A percentile compares a stretch with the other conserved stretches of the same genome.
phyloP scores from a whole-genome alignment of 2,888 invertebrate genomes.

The Acleris emargana region DNA sequence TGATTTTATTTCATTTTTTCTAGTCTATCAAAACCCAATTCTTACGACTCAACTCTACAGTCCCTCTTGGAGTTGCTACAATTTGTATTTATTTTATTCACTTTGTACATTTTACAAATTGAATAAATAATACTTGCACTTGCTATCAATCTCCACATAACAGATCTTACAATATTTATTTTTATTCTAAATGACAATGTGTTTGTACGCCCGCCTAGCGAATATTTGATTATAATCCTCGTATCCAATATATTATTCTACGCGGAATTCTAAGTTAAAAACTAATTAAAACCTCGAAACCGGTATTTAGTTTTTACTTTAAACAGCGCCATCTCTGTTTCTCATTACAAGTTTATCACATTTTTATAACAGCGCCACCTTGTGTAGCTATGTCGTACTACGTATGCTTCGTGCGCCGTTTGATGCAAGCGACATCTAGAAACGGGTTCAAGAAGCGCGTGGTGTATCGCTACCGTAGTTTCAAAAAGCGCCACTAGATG shows the following conservation, averaged over 20 bases:
- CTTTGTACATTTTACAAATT: too few relatives aligned
- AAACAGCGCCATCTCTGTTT: conserved; percentile 28
- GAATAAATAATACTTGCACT: too few relatives aligned
- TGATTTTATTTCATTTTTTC: too few relatives aligned
- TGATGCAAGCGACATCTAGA: conserved; percentile 20
- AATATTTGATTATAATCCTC: neutral
- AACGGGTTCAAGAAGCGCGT: neutral
- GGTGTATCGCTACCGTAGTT: neutral
- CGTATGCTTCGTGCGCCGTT: neutral
- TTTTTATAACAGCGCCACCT: conserved; percentile 48
- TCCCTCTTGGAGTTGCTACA: too few relatives aligned
- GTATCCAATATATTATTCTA: too few relatives aligned
- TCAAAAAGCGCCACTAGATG: conserved; percentile 11
- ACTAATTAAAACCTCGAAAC: neutral
- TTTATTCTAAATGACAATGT: too few relatives aligned
- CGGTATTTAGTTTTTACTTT: neutral
- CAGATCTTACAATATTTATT: too few relatives aligned
- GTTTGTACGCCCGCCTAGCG: conserved; percentile 9
- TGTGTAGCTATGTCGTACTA: conserved; percentile 22
- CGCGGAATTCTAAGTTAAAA: neutral
- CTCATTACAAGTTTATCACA: neutral
- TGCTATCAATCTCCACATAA: too few relatives aligned
- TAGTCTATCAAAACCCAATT: too few relatives aligned
- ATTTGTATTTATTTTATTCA: too few relatives aligned
- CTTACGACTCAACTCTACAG: too few relatives aligned